Base-by-base conservation (phyloP, 2,797 vertebrate species). In the Eidolon dupreanum region DNA sequence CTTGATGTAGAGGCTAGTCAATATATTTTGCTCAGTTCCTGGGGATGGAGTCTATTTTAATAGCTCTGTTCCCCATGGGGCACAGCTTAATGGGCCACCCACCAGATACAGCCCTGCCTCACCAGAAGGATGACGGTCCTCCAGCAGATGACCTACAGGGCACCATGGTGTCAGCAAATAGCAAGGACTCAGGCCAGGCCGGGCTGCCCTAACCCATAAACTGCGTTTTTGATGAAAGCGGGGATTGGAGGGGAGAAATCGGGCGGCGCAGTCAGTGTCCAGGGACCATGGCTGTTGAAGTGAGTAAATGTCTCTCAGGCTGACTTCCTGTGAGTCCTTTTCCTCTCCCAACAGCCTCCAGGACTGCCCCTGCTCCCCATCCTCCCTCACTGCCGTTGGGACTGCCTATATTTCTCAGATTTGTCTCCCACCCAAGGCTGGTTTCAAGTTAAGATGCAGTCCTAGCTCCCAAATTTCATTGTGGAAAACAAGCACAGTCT, bases 1-100 rank as follows among this genome's bases (percentile, higher is more conserved):
- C 49, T 97, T 96, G 96, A 96, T 90, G 91, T 90, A 97, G 66
- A 97, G 63, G 46, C n/a, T 87, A 93, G 97, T 92, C 97, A 96
- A 77, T 93, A 94, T 36, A 74, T 92, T 97, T 97, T 78, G 24
- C 78, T 94, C 24, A 1, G 57, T 94, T 95, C 89, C 96, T 83
- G 96, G 94, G 90, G 94, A 98, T 78, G 83, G 93, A 98, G 94
- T 96, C 93, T 95, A 86, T 98, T 98, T 98, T 98, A 97, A 98
- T 96, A 97, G 92, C 86, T 83, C 98, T 96, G 88, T 90, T 71
- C 98, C 97, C 96, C 88, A n/a, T 20, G 63, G 59, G n/a, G 73
- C 95, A 41, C 61, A 94, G 59, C 92, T 96, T 98, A 97, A 97
- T 96, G 92, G n/a, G 96, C 90, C 84, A 97, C 91, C 96, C 97